Percentiles rank a stretch among this genome's conserved stretches.
Evolutionary conservation across 2,797 vertebrate species (phyloP).

Genomic region (Epinephelus malabaricus): DNA sequence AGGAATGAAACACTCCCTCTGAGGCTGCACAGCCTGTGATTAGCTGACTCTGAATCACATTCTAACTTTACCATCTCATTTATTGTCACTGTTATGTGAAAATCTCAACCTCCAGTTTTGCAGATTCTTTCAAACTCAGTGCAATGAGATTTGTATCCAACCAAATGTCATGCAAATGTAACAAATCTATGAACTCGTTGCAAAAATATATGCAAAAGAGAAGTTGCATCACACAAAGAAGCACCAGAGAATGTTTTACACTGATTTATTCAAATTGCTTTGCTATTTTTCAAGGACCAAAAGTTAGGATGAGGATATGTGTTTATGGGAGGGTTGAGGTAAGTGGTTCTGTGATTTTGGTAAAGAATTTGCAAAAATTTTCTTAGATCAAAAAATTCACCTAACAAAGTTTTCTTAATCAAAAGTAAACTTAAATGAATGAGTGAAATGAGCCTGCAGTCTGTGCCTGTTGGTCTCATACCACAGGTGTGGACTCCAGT

Average conservation of each 20-base stretch:
- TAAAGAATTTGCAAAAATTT: background rate
- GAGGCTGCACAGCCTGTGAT: background rate
- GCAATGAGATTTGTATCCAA: slow-evolving; percentile 15
- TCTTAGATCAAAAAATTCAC: background rate
- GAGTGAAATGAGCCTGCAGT: too few species aligned
- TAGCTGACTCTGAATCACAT: background rate
- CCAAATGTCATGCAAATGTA: slow-evolving; percentile 36
- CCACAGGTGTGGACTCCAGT: too few species aligned
- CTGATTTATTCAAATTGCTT: too few species aligned
- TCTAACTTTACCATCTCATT: background rate
- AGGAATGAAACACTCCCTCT: slow-evolving; percentile 23
- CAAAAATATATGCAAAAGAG: background rate
- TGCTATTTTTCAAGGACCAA: too few species aligned
- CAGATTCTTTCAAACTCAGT: background rate
- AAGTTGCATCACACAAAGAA: too few species aligned
- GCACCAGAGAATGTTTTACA: too few species aligned
- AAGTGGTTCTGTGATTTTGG: background rate
- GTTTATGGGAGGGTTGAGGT: too few species aligned
- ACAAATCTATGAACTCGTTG: background rate
- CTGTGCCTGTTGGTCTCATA: too few species aligned
- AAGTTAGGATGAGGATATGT: too few species aligned
- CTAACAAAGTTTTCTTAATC: background rate
- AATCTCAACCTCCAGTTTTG: background rate
- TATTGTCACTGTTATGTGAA: background rate
- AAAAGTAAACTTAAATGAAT: too few species aligned